Conservation (phyloP, 1,140 invertebrate species). For the Hermetia illucens region DNA sequence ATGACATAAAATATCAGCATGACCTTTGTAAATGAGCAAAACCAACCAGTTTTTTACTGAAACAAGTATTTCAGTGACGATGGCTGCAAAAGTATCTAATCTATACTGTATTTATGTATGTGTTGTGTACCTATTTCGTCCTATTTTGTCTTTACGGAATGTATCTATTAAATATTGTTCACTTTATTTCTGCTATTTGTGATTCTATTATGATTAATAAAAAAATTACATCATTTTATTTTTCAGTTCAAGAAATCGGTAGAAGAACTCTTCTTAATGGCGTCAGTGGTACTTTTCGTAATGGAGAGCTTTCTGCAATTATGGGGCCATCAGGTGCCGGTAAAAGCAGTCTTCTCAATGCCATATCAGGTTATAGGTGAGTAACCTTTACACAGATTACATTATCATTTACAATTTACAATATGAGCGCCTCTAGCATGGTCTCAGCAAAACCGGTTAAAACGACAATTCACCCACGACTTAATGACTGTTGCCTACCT, state of each 20-base stretch:
- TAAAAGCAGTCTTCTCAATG: slow-evolving; percentile 61
- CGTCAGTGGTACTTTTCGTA: slow-evolving; percentile 52
- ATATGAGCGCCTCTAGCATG: no score
- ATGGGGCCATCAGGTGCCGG: slow-evolving; percentile 77
- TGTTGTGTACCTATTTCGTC: not conserved
- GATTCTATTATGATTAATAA: not conserved
- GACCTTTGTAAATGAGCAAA: no score
- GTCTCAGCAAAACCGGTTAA: no score
- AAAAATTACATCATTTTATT: not conserved
- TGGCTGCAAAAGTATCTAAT: slow-evolving; percentile 12
- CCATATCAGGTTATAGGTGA: slow-evolving; percentile 55
- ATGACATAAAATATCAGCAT: no score
- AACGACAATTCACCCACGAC: no score
- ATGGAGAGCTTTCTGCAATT: slow-evolving; percentile 65
- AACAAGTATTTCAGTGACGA: slow-evolving; percentile 8
- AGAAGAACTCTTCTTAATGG: slow-evolving; percentile 40
- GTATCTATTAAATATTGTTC: no score
- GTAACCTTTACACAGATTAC: no score
- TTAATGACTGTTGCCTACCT: no score
- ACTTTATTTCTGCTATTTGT: no score
- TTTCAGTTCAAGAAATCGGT: slow-evolving; percentile 20
- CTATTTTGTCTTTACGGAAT: no score
- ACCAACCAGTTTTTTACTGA: no score
- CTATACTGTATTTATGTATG: slow-evolving; percentile 6
- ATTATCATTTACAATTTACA: no score